Evolutionary conservation across 2,888 invertebrate species (phyloP), one percentile per base, ranked within the genome.

Genomic region (Brenthis hecate): DNA sequence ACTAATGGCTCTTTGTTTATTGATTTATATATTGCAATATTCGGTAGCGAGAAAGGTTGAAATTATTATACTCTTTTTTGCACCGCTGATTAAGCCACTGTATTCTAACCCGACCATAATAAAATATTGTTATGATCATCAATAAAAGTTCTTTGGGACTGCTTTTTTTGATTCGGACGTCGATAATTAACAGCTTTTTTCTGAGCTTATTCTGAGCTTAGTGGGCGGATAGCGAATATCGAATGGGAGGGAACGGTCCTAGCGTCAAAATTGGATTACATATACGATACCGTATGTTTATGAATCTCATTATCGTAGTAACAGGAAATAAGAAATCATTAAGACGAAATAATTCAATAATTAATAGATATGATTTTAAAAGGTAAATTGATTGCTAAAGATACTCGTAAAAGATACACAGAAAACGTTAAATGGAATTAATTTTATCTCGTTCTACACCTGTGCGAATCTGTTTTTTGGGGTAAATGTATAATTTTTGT

Each of bases 1-100:
- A 86, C 89, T 89, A 90, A 91, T 91, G 91, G 87, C 77, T 91
- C 90, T 91, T 91, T 91, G 91, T 91, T 89, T 90, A 91, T 91
- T 91, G 91, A 92, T 91, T 91, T 90, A 91, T 91, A 85, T 82
- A 82, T 84, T 80, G 86, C 86, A 89, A 91, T 91, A 90, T 90
- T 91, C 90, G 88, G 91, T 90, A 92, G 92, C 91, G 81, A 78
- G 84, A 80, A 76, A 85, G 85, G 83, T 85, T 85, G 85, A 79
- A 80, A 80, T 85, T 82, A 84, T 84, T 75, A 74, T 76, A 77
- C 76, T 75, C 80, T 82, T 89, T 88, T 88, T 89, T 72, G 83
- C 74, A 71, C 68, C 73, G 76, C 80, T 86, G 85, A 88, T 88
- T 87, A 84, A 86, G 87, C 87, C 87, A 85, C 88, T 79, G 85